A percentile compares a stretch with the other conserved stretches of the same genome.
phyloP scores from a whole-genome alignment of 2,888 invertebrate species.

The Orchesella flavescens region DNA sequence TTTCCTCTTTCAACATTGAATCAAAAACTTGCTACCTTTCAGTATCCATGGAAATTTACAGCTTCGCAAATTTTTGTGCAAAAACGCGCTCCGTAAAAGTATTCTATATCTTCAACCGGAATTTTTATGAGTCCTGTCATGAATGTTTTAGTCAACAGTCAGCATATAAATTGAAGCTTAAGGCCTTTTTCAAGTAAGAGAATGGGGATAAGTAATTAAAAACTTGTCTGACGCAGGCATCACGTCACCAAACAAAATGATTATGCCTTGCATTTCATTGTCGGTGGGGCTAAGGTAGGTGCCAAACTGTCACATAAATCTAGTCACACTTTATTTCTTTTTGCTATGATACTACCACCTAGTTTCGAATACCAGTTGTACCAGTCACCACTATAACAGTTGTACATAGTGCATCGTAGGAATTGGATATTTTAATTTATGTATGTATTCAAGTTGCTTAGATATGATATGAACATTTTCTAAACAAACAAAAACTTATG shows the following conservation, averaged over 20 bases:
- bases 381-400: too few relatives aligned
- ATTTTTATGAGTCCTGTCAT: constrained; percentile 23
- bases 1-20: too few relatives aligned
- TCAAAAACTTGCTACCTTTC: background rate
- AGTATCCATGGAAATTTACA: too few relatives aligned
- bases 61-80: too few relatives aligned
- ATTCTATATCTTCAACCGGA: background rate
- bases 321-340: background rate
- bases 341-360: too few relatives aligned
- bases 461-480: too few relatives aligned
- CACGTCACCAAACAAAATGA: background rate
- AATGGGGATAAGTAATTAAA: constrained; percentile 48
- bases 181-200: background rate
- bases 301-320: background rate
- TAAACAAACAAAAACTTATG: too few relatives aligned
- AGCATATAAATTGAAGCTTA: constrained; percentile 42
- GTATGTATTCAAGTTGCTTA: too few relatives aligned
- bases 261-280: background rate
- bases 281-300: background rate
- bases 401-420: too few relatives aligned
- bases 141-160: constrained; percentile 31
- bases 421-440: too few relatives aligned
- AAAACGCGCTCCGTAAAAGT: background rate
- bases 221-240: constrained; percentile 46
- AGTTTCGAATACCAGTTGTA: too few relatives aligned